Percentiles rank a stretch among this genome's conserved stretches.
Conservation (phyloP, 2,113 vertebrate species). For the Sebastes fasciatus region DNA sequence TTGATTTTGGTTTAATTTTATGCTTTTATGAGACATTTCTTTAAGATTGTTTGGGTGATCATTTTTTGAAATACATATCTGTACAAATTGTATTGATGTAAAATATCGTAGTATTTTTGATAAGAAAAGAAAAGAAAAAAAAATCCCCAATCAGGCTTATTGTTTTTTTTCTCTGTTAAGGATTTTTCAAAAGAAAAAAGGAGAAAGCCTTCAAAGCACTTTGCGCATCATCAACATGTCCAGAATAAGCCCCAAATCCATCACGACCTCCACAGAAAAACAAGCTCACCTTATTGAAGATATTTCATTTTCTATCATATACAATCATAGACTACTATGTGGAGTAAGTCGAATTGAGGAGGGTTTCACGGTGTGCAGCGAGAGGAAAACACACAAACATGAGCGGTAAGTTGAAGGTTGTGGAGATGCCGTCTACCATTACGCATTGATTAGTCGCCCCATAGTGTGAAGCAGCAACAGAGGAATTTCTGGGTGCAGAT, state of each 20-base stretch:
- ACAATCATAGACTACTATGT: not conserved
- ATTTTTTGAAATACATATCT: no score
- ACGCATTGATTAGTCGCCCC: slow-evolving; percentile 68
- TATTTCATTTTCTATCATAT: not conserved
- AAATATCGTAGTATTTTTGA: no score
- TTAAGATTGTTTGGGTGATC: no score
- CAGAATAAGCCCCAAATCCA: not conserved
- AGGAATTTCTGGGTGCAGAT: slow-evolving; percentile 78
- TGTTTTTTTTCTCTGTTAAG: not conserved
- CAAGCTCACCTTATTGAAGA: not conserved
- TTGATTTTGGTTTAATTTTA: no score
- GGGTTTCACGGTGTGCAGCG: not conserved
- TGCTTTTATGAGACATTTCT: no score
- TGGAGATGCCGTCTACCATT: slow-evolving; percentile 66
- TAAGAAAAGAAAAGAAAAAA: no score
- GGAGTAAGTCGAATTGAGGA: not conserved
- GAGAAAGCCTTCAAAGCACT: slow-evolving; percentile 27
- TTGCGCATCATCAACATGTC: not conserved
- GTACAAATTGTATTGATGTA: no score
- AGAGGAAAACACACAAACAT: slow-evolving; percentile 29
- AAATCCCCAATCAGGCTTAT: not conserved
- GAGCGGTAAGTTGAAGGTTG: slow-evolving; percentile 40
- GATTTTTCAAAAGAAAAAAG: not conserved
- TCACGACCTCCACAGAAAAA: slow-evolving; percentile 9
- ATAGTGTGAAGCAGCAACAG: slow-evolving; percentile 56